Base-by-base conservation (phyloP, 2,113 vertebrate species). In the Gnathonemus longibarbis region DNA sequence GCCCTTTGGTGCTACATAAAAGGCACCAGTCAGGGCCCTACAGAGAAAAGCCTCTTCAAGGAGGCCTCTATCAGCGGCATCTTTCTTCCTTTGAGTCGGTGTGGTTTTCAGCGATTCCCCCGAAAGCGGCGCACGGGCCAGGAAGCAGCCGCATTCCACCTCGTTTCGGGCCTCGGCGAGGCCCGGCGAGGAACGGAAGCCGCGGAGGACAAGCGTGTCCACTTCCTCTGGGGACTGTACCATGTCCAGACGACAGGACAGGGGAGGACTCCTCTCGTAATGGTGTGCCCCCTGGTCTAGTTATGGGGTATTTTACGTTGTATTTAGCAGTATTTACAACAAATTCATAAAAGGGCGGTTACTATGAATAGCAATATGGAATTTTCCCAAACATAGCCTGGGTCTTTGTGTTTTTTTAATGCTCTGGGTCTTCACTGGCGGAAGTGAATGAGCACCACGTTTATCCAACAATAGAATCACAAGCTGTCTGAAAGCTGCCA, bases 391-490 rank as follows among this genome's bases (percentile, higher is more conserved):
- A 48, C 39, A 15, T 7, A 15, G 42, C 84, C 39, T 19, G 46
- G 21, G 84, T 46, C 46, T 27, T 24, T 50, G 84, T 46, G 83
- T 48, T 48, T 46, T 50, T 48, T 48, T 4, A n/a, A 49, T 2
- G 24, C 46, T 15, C 45, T 49, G n/a, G 45, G 39, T 85, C 45
- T 86, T 86, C 19, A 31, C 45, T 86, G 84, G 24, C n/a, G 45
- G 48, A 86, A 50, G 24, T 48, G 84, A 48, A 31, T 48, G 45
- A 50, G 49, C 46, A 27, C 45, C n/a, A 27, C 46, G 45, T 27
- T 86, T 86, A 27, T 19, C 74, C 74, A 86, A 86, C 84, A 86
- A 86, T 50, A 86, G 48, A 86, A 49, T 46, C 42, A 24, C 83
- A 84, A 9, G 46, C 46, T 24, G 19, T n/a, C 24, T 27, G 74